Percentiles rank a stretch among this genome's conserved stretches.
These are phyloP conservation scores for Microplitis demolitor DNA, from an alignment of 1,140 invertebrate species.

Conservation along the genomic window DNA sequence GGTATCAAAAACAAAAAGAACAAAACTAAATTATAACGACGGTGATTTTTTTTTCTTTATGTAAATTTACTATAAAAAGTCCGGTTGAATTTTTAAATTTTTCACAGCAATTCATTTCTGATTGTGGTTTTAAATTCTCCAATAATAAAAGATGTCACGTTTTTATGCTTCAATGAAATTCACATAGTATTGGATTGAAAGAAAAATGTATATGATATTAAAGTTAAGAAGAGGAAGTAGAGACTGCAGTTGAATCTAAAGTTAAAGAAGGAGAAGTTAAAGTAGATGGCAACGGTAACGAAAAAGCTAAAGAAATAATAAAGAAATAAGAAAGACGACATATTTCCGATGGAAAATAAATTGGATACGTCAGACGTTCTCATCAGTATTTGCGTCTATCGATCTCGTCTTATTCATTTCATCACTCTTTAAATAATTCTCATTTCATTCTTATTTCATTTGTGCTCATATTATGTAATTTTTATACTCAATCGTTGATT, in stretches of 20 bases:
- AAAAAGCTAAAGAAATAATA: too few species aligned
- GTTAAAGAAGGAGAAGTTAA: too few species aligned
- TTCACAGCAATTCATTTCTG: not conserved
- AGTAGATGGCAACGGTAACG: too few species aligned
- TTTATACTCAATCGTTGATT: too few species aligned
- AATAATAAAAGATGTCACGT: not conserved
- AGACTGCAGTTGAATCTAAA: too few species aligned
- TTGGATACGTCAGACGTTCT: not conserved
- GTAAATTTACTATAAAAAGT: not conserved
- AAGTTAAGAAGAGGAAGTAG: not conserved
- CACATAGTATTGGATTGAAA: not conserved
- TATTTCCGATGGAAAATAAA: not conserved
- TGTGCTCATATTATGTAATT: too few species aligned
- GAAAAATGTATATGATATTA: conserved; percentile 3
- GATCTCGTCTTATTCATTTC: too few species aligned
- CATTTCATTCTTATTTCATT: too few species aligned
- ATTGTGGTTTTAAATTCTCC: not conserved
- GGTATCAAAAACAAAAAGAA: not conserved
- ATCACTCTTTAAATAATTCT: too few species aligned
- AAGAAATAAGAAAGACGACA: not conserved
- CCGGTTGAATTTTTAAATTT: not conserved
- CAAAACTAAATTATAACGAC: too few species aligned
- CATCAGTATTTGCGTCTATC: not conserved
- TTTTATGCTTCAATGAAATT: not conserved
- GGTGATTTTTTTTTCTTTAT: not conserved